Evolutionary conservation across 2,888 invertebrate genomes (phyloP), one percentile per base, ranked within the genome.

Genomic region (Melanostoma mellinum): DNA sequence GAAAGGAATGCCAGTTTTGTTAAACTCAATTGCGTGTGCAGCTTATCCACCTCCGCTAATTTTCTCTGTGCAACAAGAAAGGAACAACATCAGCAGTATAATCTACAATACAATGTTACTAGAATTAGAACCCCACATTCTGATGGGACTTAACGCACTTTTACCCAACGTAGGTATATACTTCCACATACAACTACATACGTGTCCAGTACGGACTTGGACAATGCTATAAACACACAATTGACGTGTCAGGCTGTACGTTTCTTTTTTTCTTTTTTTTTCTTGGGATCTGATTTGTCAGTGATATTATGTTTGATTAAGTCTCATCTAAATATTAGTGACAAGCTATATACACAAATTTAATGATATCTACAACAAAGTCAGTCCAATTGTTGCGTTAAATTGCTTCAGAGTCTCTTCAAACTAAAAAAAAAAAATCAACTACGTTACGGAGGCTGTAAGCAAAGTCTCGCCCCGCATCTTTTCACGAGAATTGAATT

Each of bases 301-400:
- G 69, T 69, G 78, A 60, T 71, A 79, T 84, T 84, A 84, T 75
- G 79, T 75, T 79, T 84, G 84, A 84, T 84, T 84, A 84, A 84
- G 84, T 71, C 79, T 71, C 74, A 71, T 84, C 79, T 79, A 75
- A 79, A 84, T 84, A 84, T 84, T 84, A 74, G 84, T 84, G 84
- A 72, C 84, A 74, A 78, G 78, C 78, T 74, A 74, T 20, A 20
- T 79, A 71, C 67, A 84, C 84, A 78, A 79, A 84, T 56, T 79
- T 55, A 74, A 46, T 44, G 53, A 52, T 79, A 76, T 68, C 71
- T 75, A 78, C 78, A 78, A 69, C 69, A 78, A 69, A 71, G 69
- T 75, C 65, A 69, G 69, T 75, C 60, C 84, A 84, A 84, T 84
- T 84, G 84, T 71, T 75, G 60, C 67, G 71, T 84, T 79, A 79